Conservation (phyloP, 2,888 invertebrate genomes). For the Hydroisotoma schaefferi region DNA sequence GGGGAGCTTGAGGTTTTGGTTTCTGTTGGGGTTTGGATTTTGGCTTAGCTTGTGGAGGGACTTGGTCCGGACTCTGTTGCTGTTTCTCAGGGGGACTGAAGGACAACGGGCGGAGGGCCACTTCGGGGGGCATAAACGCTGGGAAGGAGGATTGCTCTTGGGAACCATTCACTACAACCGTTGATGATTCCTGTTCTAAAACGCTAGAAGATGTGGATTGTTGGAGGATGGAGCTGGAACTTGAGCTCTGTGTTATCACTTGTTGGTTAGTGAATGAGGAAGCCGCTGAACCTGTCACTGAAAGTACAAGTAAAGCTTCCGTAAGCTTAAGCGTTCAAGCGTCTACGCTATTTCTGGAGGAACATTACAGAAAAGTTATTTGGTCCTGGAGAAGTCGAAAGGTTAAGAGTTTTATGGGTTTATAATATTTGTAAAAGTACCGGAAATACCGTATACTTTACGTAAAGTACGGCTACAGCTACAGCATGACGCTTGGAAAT, state of each 20-base stretch:
- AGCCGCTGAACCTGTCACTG: conserved; percentile 44
- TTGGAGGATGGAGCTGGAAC: conserved; percentile 21
- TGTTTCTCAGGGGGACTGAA: conserved; percentile 8
- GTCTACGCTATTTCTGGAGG: too few relatives aligned
- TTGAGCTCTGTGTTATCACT: conserved; percentile 25
- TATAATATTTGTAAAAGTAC: too few relatives aligned
- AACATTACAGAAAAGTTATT: too few relatives aligned
- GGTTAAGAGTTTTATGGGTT: too few relatives aligned
- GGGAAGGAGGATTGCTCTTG: conserved; percentile 10
- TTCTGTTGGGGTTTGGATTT: too few relatives aligned
- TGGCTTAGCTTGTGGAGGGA: not conserved
- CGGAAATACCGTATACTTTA: too few relatives aligned
- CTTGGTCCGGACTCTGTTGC: not conserved
- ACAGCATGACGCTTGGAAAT: too few relatives aligned
- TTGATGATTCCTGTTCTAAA: conserved; percentile 23
- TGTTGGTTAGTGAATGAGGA: conserved; percentile 45
- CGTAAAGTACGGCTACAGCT: too few relatives aligned
- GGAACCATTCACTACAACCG: not conserved
- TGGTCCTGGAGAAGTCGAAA: too few relatives aligned
- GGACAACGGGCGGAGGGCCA: conserved; percentile 28
- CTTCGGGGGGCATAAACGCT: conserved; percentile 33
- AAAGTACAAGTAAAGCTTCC: conserved; percentile 28
- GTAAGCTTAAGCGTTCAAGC: not conserved
- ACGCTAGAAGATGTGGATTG: conserved; percentile 11
- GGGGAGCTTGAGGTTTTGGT: not conserved